Conservation (phyloP, 2,797 vertebrate species). For the Chaetodon trifasciatus region DNA sequence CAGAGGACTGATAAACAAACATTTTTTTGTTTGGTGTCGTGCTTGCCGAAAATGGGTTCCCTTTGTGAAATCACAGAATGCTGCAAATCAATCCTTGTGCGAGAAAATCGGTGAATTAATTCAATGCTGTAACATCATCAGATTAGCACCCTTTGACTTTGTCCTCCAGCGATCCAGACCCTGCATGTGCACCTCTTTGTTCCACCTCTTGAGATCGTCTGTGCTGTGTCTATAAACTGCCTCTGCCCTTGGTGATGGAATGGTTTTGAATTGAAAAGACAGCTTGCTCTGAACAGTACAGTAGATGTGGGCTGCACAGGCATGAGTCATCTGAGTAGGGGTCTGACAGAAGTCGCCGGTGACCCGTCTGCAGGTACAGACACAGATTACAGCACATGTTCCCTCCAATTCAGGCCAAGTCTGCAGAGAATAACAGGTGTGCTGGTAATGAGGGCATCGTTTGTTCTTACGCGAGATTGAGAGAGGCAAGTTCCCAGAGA, state of each 20-base stretch:
- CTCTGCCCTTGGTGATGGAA: constrained; percentile 11
- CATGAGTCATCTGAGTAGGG: constrained; percentile 57
- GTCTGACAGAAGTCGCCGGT: constrained; percentile 45
- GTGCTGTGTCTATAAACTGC: constrained; percentile 15
- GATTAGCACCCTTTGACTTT: constrained; percentile 29
- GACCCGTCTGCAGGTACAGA: constrained; percentile 63
- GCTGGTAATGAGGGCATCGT: constrained; percentile 67
- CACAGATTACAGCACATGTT: constrained; percentile 39
- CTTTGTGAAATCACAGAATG: constrained; percentile 15
- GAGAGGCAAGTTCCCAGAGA: constrained; percentile 39
- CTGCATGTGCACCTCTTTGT: constrained; percentile 14
- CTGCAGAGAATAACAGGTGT: constrained; percentile 74
- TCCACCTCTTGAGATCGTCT: constrained; percentile 23
- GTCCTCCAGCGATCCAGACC: constrained; percentile 11
- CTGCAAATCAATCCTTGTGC: not conserved
- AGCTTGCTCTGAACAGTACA: constrained; percentile 32
- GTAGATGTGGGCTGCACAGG: constrained; percentile 17
- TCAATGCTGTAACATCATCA: constrained; percentile 3
- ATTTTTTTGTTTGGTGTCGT: not conserved
- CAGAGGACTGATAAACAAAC: constrained; percentile 43
- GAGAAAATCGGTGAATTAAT: constrained; percentile 6
- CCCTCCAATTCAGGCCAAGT: constrained; percentile 61
- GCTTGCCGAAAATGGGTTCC: constrained; percentile 20
- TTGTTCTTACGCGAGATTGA: constrained; percentile 43
- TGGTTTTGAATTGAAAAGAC: constrained; percentile 38